phyloP scores from a whole-genome alignment of 2,888 invertebrate genomes.

The Parnassius orleans region DNA sequence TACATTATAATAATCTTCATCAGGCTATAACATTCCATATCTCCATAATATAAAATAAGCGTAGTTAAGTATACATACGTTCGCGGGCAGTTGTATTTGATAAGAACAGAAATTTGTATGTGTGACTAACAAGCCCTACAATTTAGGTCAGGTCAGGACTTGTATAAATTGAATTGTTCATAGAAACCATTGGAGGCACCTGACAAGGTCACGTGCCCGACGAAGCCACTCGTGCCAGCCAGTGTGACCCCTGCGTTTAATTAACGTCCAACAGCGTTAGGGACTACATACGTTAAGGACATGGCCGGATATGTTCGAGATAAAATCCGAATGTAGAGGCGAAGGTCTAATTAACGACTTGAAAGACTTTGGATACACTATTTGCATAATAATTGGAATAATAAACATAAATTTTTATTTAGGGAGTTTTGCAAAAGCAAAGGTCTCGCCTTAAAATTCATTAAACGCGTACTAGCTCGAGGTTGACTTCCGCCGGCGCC shows the following conservation, averaged over 20 bases:
- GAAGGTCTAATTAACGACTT: too few relatives aligned
- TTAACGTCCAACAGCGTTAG: constrained; percentile 1
- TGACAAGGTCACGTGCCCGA: constrained; percentile 14
- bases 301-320: constrained; percentile 2
- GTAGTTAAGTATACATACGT: background rate
- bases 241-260: constrained; percentile 8
- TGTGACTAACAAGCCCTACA: constrained; percentile 9
- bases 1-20: too few relatives aligned
- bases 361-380: too few relatives aligned
- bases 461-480: background rate
- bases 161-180: constrained; percentile 19
- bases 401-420: too few relatives aligned
- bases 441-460: too few relatives aligned
- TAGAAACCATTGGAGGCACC: constrained; percentile 9
- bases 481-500: too few relatives aligned
- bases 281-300: background rate
- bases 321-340: too few relatives aligned
- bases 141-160: constrained; percentile 2
- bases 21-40: too few relatives aligned
- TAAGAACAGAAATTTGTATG: constrained; percentile 8
- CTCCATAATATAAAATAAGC: constrained; percentile 3
- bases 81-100: constrained; percentile 1
- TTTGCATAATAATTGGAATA: too few relatives aligned
- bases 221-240: constrained; percentile 10
- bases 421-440: too few relatives aligned